Evolutionary conservation across 2,797 vertebrate species (phyloP), one percentile per base, ranked within the genome.

Genomic region (Oceanodroma leucorhoa): DNA sequence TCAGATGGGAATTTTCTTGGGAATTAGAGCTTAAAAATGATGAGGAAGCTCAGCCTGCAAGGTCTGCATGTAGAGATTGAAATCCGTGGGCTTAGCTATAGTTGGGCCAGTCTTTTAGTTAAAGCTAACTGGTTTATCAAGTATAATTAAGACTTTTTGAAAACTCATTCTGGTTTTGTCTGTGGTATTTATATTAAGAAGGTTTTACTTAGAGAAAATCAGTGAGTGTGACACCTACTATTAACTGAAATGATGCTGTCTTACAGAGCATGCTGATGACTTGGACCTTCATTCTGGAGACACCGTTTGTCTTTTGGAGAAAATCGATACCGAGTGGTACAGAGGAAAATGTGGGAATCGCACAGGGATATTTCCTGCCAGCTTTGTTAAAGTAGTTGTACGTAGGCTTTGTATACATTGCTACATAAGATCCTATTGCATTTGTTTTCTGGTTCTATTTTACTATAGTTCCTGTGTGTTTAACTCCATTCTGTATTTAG

Each of bases 251-350:
- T 54, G 12, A 75, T 95, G 55, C 79, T 96, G 67, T 96, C 27
- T 97, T 97, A 79, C 97, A 99, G 99, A 99, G 95, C 98, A 99
- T 93, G 96, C 97, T 69, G 98, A 98, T 92, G 99, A 99, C 97
- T 97, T 99, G 96, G 95, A 84, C 62, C 98, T 99, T 94, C 98
- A 64, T 96, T 97, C 97, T 81, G 99, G 99, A 93, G 99, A 99
- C 78, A 96, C 97, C 19, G 98, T 99, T 94, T 98, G 88, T 97
- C 98, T 98, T 96, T 97, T 99, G 96, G 99, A 99, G 98, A 98
- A 98, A 96, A 96, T 99, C 71, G 98, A 99, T 97, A 53, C 75
- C 1, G 98, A 99, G 62, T 99, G 99, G 99, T 99, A 99, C 97
- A 97, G 94, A 95, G 99, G 99, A 54, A 99, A 98, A 85, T 98